Base-by-base conservation (phyloP, 2,888 invertebrate genomes). In the Smittia sp. region DNA sequence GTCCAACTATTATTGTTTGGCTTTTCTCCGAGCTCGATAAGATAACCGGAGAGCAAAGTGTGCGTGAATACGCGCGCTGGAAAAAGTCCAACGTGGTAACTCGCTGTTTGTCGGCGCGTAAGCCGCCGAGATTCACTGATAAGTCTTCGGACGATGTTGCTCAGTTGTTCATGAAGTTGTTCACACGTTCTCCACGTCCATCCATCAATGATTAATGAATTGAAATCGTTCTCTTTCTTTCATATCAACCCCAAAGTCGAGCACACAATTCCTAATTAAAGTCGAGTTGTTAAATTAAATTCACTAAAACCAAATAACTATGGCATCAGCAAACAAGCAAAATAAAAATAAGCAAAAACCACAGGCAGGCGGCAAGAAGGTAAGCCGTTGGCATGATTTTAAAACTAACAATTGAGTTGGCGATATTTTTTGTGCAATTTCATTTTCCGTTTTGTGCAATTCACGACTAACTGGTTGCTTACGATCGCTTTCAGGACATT, bases 341-440 rank as follows among this genome's bases (percentile, higher is more conserved):
- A 73, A 18, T 73, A 73, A 73, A 65, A 63, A 65, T 46, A 73
- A 73, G 62, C 73, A 73, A 25, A 63, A 63, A n/a, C 39, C 63
- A 65, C 73, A 63, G 25, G 18, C 46, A 24, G 22, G 62, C 25
- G n/a, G 46, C n/a, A 73, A 73, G 27, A 73, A 73, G 73, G 73
- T 73, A 73, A 73, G 41, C 25, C 18, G 27, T 24, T 54, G 25
- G 20, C 32, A 25, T 70, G 27, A 46, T 25, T 69, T 69, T 24
- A 6, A 68, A 18, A 70, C 58, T 52, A 32, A 38, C 18, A 58
- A 18, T 20, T 4, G n/a, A 20, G 20, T 7, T 18, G 24, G 58
- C 58, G 15, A 11, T 3, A 20, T 58, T 58, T 58, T 58, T 3
- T 58, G n/a, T n/a, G 25, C 24, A 2, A 32, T 15, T 25, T 66